Conservation (phyloP, 64 coral and sea anemone species). For the Porites australiensis region DNA sequence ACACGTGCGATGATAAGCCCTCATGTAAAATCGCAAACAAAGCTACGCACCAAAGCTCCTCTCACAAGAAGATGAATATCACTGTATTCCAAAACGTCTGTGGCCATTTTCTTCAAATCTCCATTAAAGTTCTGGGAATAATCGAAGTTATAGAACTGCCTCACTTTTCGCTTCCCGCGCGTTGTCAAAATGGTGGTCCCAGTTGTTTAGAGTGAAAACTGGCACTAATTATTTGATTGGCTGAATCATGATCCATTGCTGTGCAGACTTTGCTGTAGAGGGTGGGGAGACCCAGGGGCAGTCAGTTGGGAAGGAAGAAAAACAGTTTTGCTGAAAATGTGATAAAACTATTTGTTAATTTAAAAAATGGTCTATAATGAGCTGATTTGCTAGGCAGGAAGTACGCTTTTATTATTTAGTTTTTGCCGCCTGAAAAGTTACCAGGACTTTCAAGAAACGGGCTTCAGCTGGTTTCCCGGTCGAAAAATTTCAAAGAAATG, state of each 20-base stretch:
- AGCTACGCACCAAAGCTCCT: slow-evolving; percentile 79
- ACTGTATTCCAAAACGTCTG: slow-evolving; percentile 87
- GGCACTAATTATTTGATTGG: slow-evolving; percentile 25
- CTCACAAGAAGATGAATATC: slow-evolving; percentile 92
- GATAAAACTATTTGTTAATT: too few relatives aligned
- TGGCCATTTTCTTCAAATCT: slow-evolving; percentile 63
- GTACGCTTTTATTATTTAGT: too few relatives aligned
- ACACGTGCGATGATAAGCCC: background rate
- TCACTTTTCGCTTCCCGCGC: slow-evolving; percentile 1
- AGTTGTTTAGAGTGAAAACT: background rate
- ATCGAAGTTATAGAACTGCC: background rate
- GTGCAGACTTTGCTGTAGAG: too few relatives aligned
- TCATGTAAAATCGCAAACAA: background rate
- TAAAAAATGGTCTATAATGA: too few relatives aligned
- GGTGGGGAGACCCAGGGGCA: too few relatives aligned
- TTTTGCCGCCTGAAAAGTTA: too few relatives aligned
- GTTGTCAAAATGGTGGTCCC: slow-evolving; percentile 17
- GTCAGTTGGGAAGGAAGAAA: too few relatives aligned
- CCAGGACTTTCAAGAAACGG: too few relatives aligned
- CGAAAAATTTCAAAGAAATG: too few relatives aligned
- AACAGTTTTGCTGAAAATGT: too few relatives aligned
- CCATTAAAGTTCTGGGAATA: background rate
- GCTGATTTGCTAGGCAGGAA: too few relatives aligned
- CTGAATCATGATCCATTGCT: background rate
- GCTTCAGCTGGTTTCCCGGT: too few relatives aligned